Evolutionary conservation across 1,140 invertebrate genomes (phyloP).

Genomic region (Pollicipes pollicipes): DNA sequence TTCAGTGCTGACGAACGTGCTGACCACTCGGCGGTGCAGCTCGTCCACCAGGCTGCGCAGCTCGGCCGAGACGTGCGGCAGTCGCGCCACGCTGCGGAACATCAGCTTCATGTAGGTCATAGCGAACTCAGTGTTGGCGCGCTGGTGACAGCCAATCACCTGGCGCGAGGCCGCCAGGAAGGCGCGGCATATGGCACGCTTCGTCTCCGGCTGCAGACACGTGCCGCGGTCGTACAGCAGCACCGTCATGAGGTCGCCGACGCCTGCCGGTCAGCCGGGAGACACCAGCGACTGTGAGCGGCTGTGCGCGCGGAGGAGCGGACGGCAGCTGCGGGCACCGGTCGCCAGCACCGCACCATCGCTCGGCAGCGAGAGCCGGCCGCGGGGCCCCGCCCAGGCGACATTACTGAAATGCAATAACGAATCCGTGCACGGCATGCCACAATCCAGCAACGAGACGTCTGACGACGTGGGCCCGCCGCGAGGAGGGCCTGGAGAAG

Average conservation of each 20-base stretch:
- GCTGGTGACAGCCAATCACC: neutral
- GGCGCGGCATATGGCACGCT: neutral
- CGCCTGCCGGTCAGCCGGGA: neutral
- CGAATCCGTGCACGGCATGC: too few species aligned
- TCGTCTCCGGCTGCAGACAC: neutral
- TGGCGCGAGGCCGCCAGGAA: neutral
- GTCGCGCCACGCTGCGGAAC: neutral
- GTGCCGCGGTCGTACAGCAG: neutral
- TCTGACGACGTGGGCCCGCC: too few species aligned
- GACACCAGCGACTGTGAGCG: too few species aligned
- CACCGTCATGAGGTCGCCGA: neutral
- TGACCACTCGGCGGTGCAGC: neutral
- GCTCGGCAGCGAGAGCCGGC: neutral
- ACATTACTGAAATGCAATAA: too few species aligned
- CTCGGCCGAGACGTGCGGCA: neutral
- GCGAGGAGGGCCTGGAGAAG: too few species aligned
- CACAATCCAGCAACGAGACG: too few species aligned
- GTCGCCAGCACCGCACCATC: too few species aligned
- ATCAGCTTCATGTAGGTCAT: neutral
- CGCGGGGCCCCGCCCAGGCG: too few species aligned
- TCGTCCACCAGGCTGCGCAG: neutral
- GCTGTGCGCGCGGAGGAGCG: too few species aligned
- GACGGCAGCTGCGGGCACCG: too few species aligned
- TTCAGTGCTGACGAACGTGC: too few species aligned
- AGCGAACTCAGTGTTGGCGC: neutral